Evolutionary conservation across 2,113 vertebrate genomes (phyloP), one percentile per base, ranked within the genome.

Genomic region (Hemicordylus capensis): DNA sequence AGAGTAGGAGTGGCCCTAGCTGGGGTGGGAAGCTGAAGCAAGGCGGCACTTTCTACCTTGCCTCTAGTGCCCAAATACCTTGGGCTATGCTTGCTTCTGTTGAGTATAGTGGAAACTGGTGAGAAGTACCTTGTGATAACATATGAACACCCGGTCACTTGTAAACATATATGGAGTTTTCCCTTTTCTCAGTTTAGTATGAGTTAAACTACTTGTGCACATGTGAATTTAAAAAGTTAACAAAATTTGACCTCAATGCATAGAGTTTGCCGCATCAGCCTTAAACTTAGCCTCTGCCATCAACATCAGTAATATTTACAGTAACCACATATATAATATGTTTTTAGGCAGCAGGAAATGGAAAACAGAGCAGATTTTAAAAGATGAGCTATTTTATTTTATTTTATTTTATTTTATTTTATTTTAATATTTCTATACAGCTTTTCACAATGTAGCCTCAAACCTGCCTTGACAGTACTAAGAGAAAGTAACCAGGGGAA

Each of bases 11-110:
- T n/a, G n/a, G n/a, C n/a, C n/a, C n/a, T n/a, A n/a, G n/a, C n/a
- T n/a, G n/a, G n/a, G n/a, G n/a, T n/a, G n/a, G n/a, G n/a, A n/a
- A n/a, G n/a, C n/a, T n/a, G n/a, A n/a, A n/a, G n/a, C n/a, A n/a
- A n/a, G n/a, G n/a, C n/a, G n/a, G n/a, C 46, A 85, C 80, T 87
- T 91, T 58, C 8, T 46, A 91, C 85, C 85, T 90, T 92, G 91
- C 78, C 37, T n/a, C n/a, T n/a, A n/a, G n/a, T n/a, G n/a, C n/a
- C n/a, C n/a, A n/a, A n/a, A n/a, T 83, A 44, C 34, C 34, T 90
- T 90, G 37, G 87, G 74, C 89, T 86, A 85, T 92, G 84, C 89
- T 87, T 76, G 78, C 89, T 92, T 89, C 76, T 80, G n/a, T 78
- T 39, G 26, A 81, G 69, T 51, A 79, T 42, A 84, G 31, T 0